Evolutionary conservation across 2,888 invertebrate species (phyloP).

Genomic region (Caenorhabditis japonica): DNA sequence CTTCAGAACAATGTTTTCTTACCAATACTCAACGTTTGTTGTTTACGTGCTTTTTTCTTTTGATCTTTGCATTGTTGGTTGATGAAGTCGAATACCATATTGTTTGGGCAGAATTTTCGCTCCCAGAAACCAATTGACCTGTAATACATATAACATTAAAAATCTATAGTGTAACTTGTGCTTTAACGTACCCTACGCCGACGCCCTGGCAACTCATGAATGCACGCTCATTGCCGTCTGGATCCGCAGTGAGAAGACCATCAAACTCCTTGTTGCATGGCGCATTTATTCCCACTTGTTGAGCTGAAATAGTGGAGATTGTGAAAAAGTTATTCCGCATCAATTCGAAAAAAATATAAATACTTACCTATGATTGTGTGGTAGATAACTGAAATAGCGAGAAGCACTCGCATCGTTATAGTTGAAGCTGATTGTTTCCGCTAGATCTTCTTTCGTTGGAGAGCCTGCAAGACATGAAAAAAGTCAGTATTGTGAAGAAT

Average conservation of each 20-base stretch:
- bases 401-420: constrained; percentile 58
- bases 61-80: constrained; percentile 71
- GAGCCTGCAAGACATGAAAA: constrained; percentile 27
- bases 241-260: constrained; percentile 71
- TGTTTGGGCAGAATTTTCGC: constrained; percentile 72
- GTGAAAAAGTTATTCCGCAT: background rate
- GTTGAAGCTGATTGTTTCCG: constrained; percentile 59
- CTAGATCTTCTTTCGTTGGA: constrained; percentile 58
- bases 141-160: constrained; percentile 26
- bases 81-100: constrained; percentile 75
- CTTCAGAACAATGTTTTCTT: too few relatives aligned
- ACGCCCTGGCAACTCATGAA: constrained; percentile 71
- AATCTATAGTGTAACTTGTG: background rate
- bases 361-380: constrained; percentile 40
- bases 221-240: constrained; percentile 70
- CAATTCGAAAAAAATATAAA: background rate
- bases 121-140: constrained; percentile 73
- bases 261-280: constrained; percentile 73
- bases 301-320: constrained; percentile 55
- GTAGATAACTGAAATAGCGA: constrained; percentile 56
- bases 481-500: background rate
- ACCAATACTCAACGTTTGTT: constrained; percentile 71
- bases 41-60: constrained; percentile 63
- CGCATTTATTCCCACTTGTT: constrained; percentile 61
- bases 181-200: constrained; percentile 66